Base-by-base conservation (phyloP, 1,140 invertebrate species). In the Drosophila suzukii region DNA sequence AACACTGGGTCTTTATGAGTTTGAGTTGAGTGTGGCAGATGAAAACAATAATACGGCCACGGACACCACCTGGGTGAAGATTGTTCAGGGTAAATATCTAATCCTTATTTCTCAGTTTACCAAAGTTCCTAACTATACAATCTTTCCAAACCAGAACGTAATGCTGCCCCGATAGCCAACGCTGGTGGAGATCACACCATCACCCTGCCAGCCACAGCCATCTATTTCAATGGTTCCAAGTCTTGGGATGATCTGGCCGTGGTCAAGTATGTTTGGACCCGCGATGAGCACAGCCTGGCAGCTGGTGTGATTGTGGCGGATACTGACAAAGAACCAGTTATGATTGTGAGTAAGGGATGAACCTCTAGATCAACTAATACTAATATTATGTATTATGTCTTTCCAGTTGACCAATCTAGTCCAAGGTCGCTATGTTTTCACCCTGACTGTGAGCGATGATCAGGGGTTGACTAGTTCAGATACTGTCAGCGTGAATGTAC, bases 161-260 rank as follows among this genome's bases (percentile, higher is more conserved):
- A 99, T 93, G 95, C 96, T 27, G 94, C 96, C 7, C 98, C 98
- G 0, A 95, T 96, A 90, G 97, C 97, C 1, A 96, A 97, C 91
- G 97, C 96, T 20, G 98, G 97, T 27, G 96, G 96, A 1, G 96
- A 98, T 93, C 94, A 96, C 82, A 95, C 95, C 34, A 93, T 98
- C 0, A 94, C 95, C 7, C 92, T 98, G 11, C 98, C 98, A 0
- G 91, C 95, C 2, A 95, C 94, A 20, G 94, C 96, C 7, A 93
- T 98, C 1, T 94, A 95, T 36, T 93, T 99, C 30, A 98, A 99
- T 93, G 98, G 98, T 0, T 96, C 96, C 0, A 93, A 94, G 54
- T 98, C 98, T 0, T 95, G 93, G 50, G 98, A 99, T 93, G 98
- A 99, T 93, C 95, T 98, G 75, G 95, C 94, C 20, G 97, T 99